Evolutionary conservation across 2,797 vertebrate genomes (phyloP).

Genomic region (Thripadectes ignobilis): DNA sequence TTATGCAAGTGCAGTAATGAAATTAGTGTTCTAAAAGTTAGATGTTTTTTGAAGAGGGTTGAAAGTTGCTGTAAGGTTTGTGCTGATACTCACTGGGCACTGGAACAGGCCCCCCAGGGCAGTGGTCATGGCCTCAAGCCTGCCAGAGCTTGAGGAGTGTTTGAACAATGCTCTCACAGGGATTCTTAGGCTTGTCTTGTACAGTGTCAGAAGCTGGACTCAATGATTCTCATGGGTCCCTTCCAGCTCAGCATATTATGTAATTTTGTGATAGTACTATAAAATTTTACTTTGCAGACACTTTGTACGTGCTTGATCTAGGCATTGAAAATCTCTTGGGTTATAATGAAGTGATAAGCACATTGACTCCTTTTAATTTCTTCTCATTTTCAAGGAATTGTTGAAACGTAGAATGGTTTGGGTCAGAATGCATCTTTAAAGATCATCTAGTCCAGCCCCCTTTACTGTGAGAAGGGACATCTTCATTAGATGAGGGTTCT

Average conservation of each 20-base stretch:
- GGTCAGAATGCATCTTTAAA: not conserved
- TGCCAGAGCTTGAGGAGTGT: not conserved
- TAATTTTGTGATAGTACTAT: not conserved
- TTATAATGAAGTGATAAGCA: not conserved
- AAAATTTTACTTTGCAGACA: not conserved
- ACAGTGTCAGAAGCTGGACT: not conserved
- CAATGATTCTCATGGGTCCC: rapidly evolving
- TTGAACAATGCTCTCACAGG: not conserved
- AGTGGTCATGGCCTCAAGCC: too few species aligned
- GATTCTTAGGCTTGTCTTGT: not conserved
- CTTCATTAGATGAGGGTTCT: not conserved
- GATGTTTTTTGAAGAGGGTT: not conserved
- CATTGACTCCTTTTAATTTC: not conserved
- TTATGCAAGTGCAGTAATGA: not conserved
- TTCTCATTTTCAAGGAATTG: not conserved
- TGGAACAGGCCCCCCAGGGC: not conserved
- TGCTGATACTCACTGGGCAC: too few species aligned
- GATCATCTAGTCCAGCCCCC: not conserved
- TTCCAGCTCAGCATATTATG: not conserved
- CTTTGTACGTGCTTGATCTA: not conserved
- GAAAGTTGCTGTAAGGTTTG: too few species aligned
- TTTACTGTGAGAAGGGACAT: not conserved
- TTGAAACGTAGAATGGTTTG: not conserved
- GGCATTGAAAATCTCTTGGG: not conserved
- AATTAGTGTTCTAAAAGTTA: not conserved